These are phyloP conservation scores for Sceliomorpha sp. DNA, from an alignment of 2,888 invertebrate species.

Conservation along the genomic window DNA sequence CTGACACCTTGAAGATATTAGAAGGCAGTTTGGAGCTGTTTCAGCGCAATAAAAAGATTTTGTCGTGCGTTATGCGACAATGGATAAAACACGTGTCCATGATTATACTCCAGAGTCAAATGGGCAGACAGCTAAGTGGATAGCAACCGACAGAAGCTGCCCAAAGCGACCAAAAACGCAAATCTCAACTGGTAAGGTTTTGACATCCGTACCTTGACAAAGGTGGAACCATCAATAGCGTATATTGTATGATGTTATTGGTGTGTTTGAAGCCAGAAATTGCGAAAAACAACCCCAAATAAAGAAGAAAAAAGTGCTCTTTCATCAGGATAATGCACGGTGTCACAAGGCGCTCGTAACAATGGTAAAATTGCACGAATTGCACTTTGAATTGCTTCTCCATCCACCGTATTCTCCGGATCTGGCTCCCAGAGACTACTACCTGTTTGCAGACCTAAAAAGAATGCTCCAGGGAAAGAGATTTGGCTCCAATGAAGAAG, in stretches of 20 bases:
- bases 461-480: too few relatives aligned
- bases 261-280: conserved; percentile 12
- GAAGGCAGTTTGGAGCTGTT: too few relatives aligned
- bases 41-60: conserved; percentile 2
- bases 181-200: conserved; percentile 8
- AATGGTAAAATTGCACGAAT: conserved; percentile 33
- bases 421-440: too few relatives aligned
- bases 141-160: not conserved
- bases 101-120: conserved; percentile 4
- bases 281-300: conserved; percentile 17
- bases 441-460: too few relatives aligned
- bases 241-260: conserved; percentile 6
- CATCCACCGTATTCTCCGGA: too few relatives aligned
- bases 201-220: too few relatives aligned
- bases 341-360: conserved; percentile 18
- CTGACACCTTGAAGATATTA: too few relatives aligned
- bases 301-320: conserved; percentile 36
- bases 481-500: too few relatives aligned
- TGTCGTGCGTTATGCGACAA: conserved; percentile 2
- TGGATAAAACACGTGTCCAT: not conserved
- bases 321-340: conserved; percentile 43
- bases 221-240: too few relatives aligned
- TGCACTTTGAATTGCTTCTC: too few relatives aligned
- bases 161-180: conserved; percentile 9
- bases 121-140: conserved; percentile 1